phyloP scores from a whole-genome alignment of 2,888 invertebrate species.

The Oscheius sp. region DNA sequence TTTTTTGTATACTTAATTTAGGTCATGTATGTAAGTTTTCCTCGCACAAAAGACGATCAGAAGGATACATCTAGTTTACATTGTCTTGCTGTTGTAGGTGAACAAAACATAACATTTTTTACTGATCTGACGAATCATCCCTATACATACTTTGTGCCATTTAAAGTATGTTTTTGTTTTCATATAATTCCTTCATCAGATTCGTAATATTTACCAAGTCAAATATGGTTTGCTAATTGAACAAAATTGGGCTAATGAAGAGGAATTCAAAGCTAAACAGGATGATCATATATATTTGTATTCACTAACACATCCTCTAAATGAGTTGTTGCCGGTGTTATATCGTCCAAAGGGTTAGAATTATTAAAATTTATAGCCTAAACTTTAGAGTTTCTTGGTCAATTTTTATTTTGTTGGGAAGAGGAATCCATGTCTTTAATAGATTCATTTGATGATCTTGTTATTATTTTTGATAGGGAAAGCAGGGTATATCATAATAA shows the following conservation, averaged over 20 bases:
- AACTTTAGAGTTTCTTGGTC: slow-evolving; percentile 30
- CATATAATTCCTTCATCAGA: slow-evolving; percentile 4
- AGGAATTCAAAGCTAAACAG: slow-evolving; percentile 7
- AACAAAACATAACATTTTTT: slow-evolving; percentile 40
- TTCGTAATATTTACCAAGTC: slow-evolving; percentile 13
- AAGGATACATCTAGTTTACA: slow-evolving; percentile 6
- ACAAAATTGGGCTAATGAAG: not conserved
- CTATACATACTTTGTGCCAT: slow-evolving; percentile 49
- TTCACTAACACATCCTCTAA: slow-evolving; percentile 51
- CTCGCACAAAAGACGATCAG: not conserved
- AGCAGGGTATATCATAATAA: slow-evolving; percentile 5
- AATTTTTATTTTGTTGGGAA: slow-evolving; percentile 47
- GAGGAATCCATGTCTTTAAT: slow-evolving; percentile 2
- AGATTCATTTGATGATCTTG: not conserved
- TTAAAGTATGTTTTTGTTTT: slow-evolving; percentile 37
- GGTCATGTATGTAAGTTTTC: slow-evolving; percentile 3
- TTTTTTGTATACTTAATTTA: not conserved
- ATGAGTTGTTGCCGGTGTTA: slow-evolving; percentile 51
- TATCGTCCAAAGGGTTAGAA: slow-evolving; percentile 25
- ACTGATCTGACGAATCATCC: slow-evolving; percentile 37
- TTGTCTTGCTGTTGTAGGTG: slow-evolving; percentile 50
- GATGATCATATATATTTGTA: slow-evolving; percentile 34
- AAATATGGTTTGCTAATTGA: slow-evolving; percentile 25
- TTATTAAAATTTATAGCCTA: not conserved
- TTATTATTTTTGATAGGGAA: slow-evolving; percentile 3